These are phyloP conservation scores for Chaetops frenatus DNA, from an alignment of 2,113 vertebrate genomes.

Conservation along the genomic window DNA sequence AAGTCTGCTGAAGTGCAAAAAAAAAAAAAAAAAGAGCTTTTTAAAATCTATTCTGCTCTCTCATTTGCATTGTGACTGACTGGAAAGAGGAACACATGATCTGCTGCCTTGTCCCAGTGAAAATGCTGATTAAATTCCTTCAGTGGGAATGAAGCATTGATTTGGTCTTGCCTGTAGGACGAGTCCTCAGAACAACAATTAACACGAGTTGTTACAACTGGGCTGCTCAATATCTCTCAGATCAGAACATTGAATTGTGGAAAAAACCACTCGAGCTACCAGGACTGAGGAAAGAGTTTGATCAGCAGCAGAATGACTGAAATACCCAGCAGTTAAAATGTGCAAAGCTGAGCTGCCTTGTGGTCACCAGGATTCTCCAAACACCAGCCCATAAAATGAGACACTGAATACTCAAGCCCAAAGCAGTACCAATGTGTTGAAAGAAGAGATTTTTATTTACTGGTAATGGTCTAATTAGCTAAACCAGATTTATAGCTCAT, in stretches of 20 bases:
- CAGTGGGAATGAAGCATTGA: neutral
- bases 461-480: neutral
- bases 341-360: fast-evolving
- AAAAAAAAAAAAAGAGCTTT: neutral
- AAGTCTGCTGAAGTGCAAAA: neutral
- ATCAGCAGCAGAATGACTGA: neutral
- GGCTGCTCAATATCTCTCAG: neutral
- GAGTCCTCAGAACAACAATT: neutral
- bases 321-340: neutral
- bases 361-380: neutral
- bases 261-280: neutral
- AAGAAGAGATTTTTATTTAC: neutral
- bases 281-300: neutral
- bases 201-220: neutral
- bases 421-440: neutral
- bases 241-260: neutral
- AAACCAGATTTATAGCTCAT: neutral
- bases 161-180: neutral
- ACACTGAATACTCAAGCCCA: neutral
- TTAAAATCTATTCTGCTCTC: neutral
- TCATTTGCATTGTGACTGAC: neutral
- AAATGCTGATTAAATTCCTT: neutral
- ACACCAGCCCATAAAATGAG: neutral
- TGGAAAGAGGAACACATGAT: neutral
- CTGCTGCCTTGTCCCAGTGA: neutral